A percentile compares a stretch with the other conserved stretches of the same genome.
phyloP scores from a whole-genome alignment of 2,797 vertebrate genomes.

The Dendrocincla tyrannina region DNA sequence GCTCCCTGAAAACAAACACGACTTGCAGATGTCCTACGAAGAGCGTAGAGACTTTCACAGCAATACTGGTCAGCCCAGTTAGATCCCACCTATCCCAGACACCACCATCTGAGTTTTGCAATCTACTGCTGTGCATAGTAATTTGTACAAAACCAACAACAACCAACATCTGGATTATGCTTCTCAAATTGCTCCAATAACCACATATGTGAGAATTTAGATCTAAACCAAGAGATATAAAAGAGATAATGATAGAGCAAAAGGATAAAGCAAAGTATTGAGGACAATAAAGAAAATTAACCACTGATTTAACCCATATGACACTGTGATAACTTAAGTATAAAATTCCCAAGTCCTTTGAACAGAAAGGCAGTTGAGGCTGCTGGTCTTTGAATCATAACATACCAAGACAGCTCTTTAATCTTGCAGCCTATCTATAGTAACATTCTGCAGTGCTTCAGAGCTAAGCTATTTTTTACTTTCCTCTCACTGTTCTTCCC shows the following conservation, averaged over 20 bases:
- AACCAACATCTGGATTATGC: not conserved
- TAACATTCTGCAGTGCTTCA: slow-evolving; percentile 1
- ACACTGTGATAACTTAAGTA: not conserved
- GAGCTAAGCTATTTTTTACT: slow-evolving; percentile 28
- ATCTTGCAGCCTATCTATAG: slow-evolving; percentile 37
- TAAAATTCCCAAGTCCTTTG: slow-evolving; percentile 15
- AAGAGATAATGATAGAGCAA: not conserved
- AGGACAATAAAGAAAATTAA: slow-evolving; percentile 30
- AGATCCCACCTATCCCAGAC: not conserved
- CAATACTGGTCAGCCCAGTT: not conserved
- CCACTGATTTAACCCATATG: slow-evolving; percentile 2
- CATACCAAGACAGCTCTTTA: slow-evolving; percentile 48
- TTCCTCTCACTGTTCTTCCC: slow-evolving; percentile 14
- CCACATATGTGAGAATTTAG: not conserved
- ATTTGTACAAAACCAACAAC: not conserved
- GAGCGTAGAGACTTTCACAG: not conserved
- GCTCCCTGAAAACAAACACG: not conserved
- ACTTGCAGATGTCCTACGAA: not conserved
- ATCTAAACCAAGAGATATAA: not conserved
- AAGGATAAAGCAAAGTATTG: not conserved
- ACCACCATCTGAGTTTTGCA: not conserved
- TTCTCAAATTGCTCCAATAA: not conserved
- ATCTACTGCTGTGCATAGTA: not conserved
- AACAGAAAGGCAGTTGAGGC: slow-evolving; percentile 2
- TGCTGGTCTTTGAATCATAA: not conserved